phyloP scores from a whole-genome alignment of 2,113 vertebrate species.

The Rynchops niger region DNA sequence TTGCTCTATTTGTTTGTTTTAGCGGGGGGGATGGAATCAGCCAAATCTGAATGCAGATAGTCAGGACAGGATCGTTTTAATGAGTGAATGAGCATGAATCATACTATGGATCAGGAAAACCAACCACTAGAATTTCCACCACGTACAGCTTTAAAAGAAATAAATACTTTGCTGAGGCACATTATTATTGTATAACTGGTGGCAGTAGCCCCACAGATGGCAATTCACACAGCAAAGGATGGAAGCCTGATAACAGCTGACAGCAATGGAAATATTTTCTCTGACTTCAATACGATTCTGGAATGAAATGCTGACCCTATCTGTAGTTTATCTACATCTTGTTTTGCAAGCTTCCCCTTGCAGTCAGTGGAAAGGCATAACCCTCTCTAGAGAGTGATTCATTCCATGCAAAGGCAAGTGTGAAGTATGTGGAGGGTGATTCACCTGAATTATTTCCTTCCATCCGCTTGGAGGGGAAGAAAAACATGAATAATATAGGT shows the following conservation, averaged over 20 bases:
- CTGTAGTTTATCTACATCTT: background rate
- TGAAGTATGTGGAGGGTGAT: background rate
- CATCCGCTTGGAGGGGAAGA: background rate
- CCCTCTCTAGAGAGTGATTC: background rate
- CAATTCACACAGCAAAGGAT: background rate
- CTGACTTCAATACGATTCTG: background rate
- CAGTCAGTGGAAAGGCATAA: background rate
- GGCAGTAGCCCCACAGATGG: background rate
- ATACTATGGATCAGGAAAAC: background rate
- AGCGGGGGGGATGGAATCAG: background rate
- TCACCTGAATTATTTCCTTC: slow-evolving; percentile 1
- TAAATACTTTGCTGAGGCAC: background rate
- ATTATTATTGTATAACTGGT: background rate
- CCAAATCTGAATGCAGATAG: background rate
- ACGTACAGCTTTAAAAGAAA: background rate
- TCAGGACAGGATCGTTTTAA: background rate
- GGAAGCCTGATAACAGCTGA: background rate
- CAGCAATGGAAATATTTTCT: background rate
- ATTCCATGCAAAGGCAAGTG: background rate
- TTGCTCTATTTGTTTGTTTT: background rate
- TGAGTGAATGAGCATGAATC: background rate
- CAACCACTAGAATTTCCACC: background rate
- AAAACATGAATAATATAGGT: background rate
- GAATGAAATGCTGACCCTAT: background rate
- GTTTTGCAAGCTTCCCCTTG: background rate